Evolutionary conservation across 2,888 invertebrate genomes (phyloP), one percentile per base, ranked within the genome.

Genomic region (Vannuccia rotundouncinata): DNA sequence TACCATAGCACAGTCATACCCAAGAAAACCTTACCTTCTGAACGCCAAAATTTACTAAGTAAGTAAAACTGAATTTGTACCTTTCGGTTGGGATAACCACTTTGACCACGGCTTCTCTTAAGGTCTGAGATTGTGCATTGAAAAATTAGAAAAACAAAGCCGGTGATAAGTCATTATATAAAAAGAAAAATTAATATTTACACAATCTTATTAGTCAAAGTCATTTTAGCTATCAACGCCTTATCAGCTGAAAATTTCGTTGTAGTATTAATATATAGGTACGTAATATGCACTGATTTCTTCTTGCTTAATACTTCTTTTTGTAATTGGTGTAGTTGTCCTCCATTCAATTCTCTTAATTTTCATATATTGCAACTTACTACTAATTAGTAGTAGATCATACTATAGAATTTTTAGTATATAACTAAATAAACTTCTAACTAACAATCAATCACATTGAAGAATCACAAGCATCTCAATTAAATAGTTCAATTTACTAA

Each of bases 81-180:
- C 94, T 93, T 90, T 98, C 97, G 79, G 94, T 95, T 79, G 98
- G 98, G 88, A 96, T 93, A 84, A 97, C 95, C 84, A 99, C 98
- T 92, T 95, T 98, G 84, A 99, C 94, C 85, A 95, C 92, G 74
- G 95, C 93, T 88, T 94, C 94, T 87, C 92, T 91, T 87, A 97
- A 87, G 88, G 95, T 92, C 92, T 93, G 92, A 87, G 75, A 31
- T 75, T 29, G 66, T 22, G 66, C 66, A 66, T 66, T 66, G 66
- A 66, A 66, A 66, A 66, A 66, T 66, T 66, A 66, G 25, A 66
- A 66, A 66, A 66, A 66, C 66, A 66, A 66, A 66, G 66, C 66
- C 66, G 25, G 66, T 66, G 66, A 66, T 66, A 66, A 66, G 66
- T 66, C 25, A 66, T 22, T 22, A 66, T 5, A 27, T 66, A 66